These are phyloP conservation scores for Rhopalosiphum maidis DNA, from an alignment of 1,140 invertebrate species.

Conservation along the genomic window DNA sequence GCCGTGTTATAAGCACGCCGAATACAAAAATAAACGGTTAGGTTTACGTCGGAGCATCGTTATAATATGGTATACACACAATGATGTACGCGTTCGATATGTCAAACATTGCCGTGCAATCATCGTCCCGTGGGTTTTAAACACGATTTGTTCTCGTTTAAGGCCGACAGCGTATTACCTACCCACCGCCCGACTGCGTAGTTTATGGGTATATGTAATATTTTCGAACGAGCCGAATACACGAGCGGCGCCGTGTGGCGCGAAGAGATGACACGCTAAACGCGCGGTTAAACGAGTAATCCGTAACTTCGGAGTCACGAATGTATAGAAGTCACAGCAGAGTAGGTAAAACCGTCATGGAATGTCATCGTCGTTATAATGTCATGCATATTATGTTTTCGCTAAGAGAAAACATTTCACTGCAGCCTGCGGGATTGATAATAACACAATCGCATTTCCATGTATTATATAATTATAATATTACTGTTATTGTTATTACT, in stretches of 20 bases:
- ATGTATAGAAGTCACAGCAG: background rate
- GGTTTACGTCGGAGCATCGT: background rate
- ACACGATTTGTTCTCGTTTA: background rate
- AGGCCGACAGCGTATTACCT: background rate
- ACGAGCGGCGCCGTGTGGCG: background rate
- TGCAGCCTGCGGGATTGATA: background rate
- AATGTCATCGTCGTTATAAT: background rate
- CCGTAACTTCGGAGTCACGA: background rate
- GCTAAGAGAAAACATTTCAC: background rate
- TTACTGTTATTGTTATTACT: background rate
- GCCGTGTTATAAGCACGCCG: background rate
- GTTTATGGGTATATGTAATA: background rate
- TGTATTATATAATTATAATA: background rate
- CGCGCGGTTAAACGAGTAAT: background rate
- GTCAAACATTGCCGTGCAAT: background rate
- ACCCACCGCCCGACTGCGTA: background rate
- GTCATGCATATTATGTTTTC: background rate
- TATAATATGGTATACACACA: background rate
- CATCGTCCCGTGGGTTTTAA: background rate
- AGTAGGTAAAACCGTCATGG: background rate
- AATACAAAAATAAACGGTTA: background rate
- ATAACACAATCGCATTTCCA: background rate
- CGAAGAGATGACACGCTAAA: background rate
- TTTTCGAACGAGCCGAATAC: background rate
- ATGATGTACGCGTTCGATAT: background rate